phyloP scores from a whole-genome alignment of 2,797 vertebrate genomes.

The Yasuhikotakia modesta region DNA sequence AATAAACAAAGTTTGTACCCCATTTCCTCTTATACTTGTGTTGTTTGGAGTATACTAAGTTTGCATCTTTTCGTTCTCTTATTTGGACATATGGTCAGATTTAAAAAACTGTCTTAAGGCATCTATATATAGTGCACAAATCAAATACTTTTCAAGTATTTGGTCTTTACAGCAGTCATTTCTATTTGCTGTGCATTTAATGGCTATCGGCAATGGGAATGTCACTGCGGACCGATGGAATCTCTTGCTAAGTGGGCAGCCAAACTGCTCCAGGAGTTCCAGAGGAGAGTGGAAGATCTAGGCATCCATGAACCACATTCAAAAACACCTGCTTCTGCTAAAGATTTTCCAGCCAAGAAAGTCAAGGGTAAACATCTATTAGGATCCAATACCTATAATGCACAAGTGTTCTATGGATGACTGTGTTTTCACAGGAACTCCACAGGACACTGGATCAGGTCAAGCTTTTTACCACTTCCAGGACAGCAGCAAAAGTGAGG shows the following conservation, averaged over 20 bases:
- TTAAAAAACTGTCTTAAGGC: no score
- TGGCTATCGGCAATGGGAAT: conserved; percentile 92
- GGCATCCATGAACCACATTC: conserved; percentile 70
- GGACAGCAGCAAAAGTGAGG: conserved; percentile 83
- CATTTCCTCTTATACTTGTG: no score
- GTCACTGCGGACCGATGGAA: conserved; percentile 91
- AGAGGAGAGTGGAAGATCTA: conserved; percentile 78
- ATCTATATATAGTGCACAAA: no score
- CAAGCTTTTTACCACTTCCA: conserved; percentile 93
- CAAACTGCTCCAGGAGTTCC: conserved; percentile 87
- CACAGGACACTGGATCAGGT: conserved; percentile 92
- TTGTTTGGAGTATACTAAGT: no score
- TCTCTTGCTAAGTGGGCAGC: conserved; percentile 87
- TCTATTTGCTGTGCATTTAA: conserved; percentile 77
- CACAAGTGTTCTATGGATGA: conserved; percentile 94
- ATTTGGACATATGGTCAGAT: no score
- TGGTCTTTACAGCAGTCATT: neutral
- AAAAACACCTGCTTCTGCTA: conserved; percentile 64
- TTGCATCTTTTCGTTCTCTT: no score
- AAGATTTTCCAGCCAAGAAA: conserved; percentile 76
- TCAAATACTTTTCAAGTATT: no score
- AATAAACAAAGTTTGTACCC: no score
- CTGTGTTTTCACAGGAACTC: conserved; percentile 89
- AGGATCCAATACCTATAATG: neutral
- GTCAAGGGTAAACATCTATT: conserved; percentile 42